Conservation (phyloP, 2,888 invertebrate genomes). For the Ochropacha duplaris region DNA sequence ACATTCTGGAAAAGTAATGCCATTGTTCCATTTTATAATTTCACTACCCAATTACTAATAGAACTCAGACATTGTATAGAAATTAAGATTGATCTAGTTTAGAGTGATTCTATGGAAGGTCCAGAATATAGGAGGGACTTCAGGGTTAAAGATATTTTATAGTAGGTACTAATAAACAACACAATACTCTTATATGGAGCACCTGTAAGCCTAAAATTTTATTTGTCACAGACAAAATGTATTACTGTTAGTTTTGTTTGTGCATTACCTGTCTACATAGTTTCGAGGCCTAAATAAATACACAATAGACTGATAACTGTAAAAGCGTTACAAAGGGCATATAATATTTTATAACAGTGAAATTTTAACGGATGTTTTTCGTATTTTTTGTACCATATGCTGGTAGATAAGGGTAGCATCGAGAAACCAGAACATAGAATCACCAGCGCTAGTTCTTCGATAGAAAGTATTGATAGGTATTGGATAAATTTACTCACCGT, state of each 20-base stretch:
- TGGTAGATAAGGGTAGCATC: background rate
- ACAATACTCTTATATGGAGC: no score
- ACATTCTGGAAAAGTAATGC: no score
- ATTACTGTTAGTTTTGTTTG: background rate
- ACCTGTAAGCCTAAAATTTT: no score
- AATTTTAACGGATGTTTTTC: background rate
- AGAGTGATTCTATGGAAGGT: no score
- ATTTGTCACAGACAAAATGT: no score
- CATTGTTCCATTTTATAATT: no score
- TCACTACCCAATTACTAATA: no score
- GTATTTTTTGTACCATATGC: background rate
- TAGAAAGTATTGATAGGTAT: slow-evolving; percentile 4
- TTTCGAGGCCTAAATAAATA: background rate
- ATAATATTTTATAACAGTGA: background rate
- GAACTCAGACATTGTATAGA: no score
- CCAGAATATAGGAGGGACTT: no score
- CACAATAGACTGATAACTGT: background rate
- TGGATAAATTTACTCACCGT: slow-evolving; percentile 85
- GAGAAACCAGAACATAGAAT: background rate
- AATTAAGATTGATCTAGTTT: no score
- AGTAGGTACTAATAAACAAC: no score
- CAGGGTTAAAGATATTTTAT: no score
- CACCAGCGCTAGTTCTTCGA: slow-evolving; percentile 18
- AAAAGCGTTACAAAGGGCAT: background rate
- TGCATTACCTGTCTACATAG: background rate